phyloP scores from a whole-genome alignment of 2,888 invertebrate species.

The Entomobrya proxima region DNA sequence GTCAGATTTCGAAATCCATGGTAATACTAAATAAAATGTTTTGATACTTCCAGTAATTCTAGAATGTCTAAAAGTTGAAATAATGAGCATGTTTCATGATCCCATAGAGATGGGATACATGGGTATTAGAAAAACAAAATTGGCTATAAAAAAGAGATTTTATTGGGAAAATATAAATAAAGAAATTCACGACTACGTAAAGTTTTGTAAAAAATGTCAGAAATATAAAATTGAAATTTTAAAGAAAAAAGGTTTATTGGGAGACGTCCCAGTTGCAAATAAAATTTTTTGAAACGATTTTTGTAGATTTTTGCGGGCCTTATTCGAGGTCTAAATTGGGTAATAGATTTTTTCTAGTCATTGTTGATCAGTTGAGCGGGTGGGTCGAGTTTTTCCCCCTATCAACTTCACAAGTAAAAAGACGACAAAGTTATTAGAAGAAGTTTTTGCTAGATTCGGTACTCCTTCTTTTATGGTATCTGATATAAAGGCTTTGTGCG shows the following conservation, averaged over 20 bases:
- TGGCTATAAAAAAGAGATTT: slow-evolving; percentile 58
- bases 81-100: slow-evolving; percentile 66
- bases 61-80: slow-evolving; percentile 26
- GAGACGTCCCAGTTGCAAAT: background rate
- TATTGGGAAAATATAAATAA: slow-evolving; percentile 69
- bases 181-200: slow-evolving; percentile 64
- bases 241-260: slow-evolving; percentile 59
- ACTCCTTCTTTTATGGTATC: slow-evolving; percentile 48
- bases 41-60: slow-evolving; percentile 61
- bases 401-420: slow-evolving; percentile 47
- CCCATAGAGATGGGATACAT: slow-evolving; percentile 67
- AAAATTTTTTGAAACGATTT: slow-evolving; percentile 58
- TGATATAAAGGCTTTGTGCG: slow-evolving; percentile 28
- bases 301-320: slow-evolving; percentile 65
- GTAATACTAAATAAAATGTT: too few relatives aligned
- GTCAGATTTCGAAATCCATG: too few relatives aligned
- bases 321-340: slow-evolving; percentile 19
- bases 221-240: slow-evolving; percentile 50
- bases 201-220: slow-evolving; percentile 64
- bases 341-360: slow-evolving; percentile 63
- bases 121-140: slow-evolving; percentile 65
- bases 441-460: slow-evolving; percentile 68
- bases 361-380: slow-evolving; percentile 69
- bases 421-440: background rate
- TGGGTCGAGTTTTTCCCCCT: slow-evolving; percentile 70